phyloP scores from a whole-genome alignment of 1,140 invertebrate genomes.

The Stenopsyche tienmushanensis region DNA sequence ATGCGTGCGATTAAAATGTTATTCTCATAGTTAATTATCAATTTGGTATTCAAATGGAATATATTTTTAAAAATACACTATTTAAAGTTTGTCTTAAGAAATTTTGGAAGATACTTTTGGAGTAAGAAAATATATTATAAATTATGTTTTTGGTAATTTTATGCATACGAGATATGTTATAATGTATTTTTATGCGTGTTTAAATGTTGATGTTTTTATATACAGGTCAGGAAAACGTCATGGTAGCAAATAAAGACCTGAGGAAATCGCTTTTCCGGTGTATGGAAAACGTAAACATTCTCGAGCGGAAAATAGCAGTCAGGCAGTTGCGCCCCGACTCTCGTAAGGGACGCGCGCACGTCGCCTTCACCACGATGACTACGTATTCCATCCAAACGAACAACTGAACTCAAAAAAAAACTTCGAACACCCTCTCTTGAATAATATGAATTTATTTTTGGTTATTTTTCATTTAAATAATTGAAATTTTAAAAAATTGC shows the following conservation, averaged over 20 bases:
- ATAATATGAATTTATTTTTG: not conserved
- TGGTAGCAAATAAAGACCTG: not conserved
- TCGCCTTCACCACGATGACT: not conserved
- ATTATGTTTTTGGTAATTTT: not conserved
- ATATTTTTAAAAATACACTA: too few relatives aligned
- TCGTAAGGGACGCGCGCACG: not conserved
- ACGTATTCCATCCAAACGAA: not conserved
- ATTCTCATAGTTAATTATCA: too few relatives aligned
- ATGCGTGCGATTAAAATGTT: too few relatives aligned
- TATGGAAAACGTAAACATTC: conserved; percentile 22
- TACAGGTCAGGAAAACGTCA: not conserved
- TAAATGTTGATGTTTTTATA: not conserved
- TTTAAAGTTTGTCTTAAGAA: too few relatives aligned
- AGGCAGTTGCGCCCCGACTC: conserved; percentile 5
- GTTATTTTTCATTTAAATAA: not conserved
- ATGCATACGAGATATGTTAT: not conserved
- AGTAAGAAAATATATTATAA: not conserved
- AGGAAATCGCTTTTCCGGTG: conserved; percentile 25
- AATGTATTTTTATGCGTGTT: not conserved
- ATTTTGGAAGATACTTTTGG: not conserved
- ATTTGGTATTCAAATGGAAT: too few relatives aligned
- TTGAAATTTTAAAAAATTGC: not conserved
- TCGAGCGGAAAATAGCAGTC: conserved; percentile 3
- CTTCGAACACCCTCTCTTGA: not conserved
- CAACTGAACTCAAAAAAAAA: not conserved